phyloP scores from a whole-genome alignment of 2,797 vertebrate genomes.

The Iguana delicatissima region DNA sequence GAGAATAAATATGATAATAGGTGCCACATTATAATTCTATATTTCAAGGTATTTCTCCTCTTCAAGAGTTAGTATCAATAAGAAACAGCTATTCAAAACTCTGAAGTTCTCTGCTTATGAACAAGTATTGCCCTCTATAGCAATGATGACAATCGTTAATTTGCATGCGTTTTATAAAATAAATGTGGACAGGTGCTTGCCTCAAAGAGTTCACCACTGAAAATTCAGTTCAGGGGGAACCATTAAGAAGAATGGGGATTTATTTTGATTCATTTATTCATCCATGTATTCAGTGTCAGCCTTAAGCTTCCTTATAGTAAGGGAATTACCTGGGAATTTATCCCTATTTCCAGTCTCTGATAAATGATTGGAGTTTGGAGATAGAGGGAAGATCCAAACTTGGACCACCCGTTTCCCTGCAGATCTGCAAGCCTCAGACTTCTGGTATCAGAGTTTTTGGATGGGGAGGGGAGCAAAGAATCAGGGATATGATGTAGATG shows the following conservation, averaged over 20 bases:
- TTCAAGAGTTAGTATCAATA: neutral
- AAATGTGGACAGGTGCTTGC: neutral
- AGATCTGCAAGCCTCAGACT: neutral
- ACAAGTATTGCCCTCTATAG: neutral
- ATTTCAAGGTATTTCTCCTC: neutral
- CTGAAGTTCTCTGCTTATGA: neutral
- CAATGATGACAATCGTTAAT: neutral
- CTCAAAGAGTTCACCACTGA: neutral
- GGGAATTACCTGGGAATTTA: neutral
- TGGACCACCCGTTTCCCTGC: no score
- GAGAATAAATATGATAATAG: slow-evolving; percentile 20
- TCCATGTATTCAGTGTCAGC: neutral
- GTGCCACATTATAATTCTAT: neutral
- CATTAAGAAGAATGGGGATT: no score
- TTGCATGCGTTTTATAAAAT: neutral
- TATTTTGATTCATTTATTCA: neutral
- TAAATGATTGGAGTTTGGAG: neutral
- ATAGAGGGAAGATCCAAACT: no score
- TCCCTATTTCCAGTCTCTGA: neutral
- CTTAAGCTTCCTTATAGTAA: neutral
- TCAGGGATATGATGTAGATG: neutral
- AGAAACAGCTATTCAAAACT: neutral
- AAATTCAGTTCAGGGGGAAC: neutral
- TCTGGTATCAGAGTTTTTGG: neutral
- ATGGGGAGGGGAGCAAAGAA: neutral